These are phyloP conservation scores for Pherbina coryleti DNA, from an alignment of 2,888 invertebrate species.

Conservation along the genomic window DNA sequence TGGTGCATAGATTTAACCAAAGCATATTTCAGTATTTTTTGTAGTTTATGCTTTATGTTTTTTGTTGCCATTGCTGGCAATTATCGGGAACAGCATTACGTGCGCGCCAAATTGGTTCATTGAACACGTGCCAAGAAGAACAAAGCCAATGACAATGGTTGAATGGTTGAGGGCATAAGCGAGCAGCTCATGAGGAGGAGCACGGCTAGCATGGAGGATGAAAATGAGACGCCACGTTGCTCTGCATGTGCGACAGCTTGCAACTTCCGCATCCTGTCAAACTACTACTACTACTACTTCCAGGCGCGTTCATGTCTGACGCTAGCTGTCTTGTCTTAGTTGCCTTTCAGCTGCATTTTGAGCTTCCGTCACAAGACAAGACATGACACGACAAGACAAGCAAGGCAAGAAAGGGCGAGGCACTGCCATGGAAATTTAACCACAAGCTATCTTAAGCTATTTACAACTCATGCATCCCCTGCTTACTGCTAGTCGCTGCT, in stretches of 20 bases:
- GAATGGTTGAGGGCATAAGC: not conserved
- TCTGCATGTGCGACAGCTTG: slow-evolving; percentile 12
- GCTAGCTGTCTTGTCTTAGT: too few species aligned
- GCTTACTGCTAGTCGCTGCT: not conserved
- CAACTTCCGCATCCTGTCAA: not conserved
- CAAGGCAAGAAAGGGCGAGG: too few species aligned
- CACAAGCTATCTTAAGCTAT: not conserved
- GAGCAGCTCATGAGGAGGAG: too few species aligned
- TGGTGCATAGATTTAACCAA: too few species aligned
- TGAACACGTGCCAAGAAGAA: slow-evolving; percentile 20
- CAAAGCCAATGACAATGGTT: not conserved
- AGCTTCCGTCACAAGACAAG: not conserved
- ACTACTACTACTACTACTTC: not conserved
- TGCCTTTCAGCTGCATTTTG: not conserved
- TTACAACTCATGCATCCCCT: not conserved
- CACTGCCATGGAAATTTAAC: not conserved
- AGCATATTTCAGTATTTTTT: too few species aligned
- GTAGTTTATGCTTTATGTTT: not conserved
- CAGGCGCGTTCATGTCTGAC: slow-evolving; percentile 11
- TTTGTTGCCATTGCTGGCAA: not conserved
- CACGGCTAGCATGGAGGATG: too few species aligned
- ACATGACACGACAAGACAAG: too few species aligned
- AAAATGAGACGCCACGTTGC: not conserved
- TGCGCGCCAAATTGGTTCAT: slow-evolving; percentile 16
- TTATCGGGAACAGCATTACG: not conserved